Evolutionary conservation across 35 echinoderm and acorn worm genomes (phyloP), one percentile per base, ranked within the genome.

Genomic region (Apostichopus parvimensis): DNA sequence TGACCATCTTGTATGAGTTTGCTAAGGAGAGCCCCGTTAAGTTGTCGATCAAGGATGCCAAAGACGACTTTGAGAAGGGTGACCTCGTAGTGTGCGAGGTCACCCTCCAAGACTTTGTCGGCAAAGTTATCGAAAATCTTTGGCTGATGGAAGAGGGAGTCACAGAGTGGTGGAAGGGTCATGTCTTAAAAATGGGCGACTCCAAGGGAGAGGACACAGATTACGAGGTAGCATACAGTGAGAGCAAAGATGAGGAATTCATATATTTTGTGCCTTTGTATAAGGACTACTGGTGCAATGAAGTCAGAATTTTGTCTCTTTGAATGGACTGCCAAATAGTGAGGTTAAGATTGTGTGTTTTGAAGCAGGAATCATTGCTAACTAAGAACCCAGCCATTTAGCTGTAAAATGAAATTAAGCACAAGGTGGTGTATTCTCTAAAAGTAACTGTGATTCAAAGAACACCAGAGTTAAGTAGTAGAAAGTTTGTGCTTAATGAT

Each of bases 261-360:
- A 72, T 88, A 53, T 91, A 91, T 26, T 91, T 77, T 79, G 89
- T 91, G 52, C 89, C 89, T 77, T 57, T 91, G 17, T 79, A 53
- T 14, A 91, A 91, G n/a, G 89, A 91, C 73, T 91, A 91, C 56
- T 91, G 89, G 89, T 57, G 59, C 89, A 77, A 91, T 34, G 89
- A 91, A 68, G 89, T 91, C 89, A 91, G 77, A 59, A 59, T 91
- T 53, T 55, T 79, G 77, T 77, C 89, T 25, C 57, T 88, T 9
- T 88, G 54, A 62, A 21, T 75, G 21, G 14, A 73, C 18, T 73
- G 70, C 13, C 70, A 73, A 73, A 17, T 15, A 15, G 70, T 73
- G 1, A 18, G 58, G 12, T 45, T 0, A 61, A 12, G 58, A 8
- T 9, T 61, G 58, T 61, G 58, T 61, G 58, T 61, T 12, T 61